Conservation (phyloP, 92 coral and sea anemone species). For the Pocillopora grandis region DNA sequence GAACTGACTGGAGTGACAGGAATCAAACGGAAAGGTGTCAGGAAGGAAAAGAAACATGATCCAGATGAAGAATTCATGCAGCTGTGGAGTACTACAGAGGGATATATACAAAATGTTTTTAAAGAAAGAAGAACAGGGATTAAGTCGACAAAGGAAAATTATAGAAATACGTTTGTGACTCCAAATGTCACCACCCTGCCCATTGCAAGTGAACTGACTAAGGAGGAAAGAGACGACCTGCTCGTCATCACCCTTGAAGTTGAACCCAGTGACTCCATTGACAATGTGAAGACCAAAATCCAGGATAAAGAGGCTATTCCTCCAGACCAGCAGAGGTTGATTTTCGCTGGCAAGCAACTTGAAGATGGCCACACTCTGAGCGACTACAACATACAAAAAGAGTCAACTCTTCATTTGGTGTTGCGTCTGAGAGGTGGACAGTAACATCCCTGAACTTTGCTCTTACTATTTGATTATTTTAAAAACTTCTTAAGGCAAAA, state of each 20-base stretch:
- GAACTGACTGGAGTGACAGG: constrained; percentile 22
- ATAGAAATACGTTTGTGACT: constrained; percentile 17
- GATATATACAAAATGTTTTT: constrained; percentile 46
- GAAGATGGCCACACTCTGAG: no score
- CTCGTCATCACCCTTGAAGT: constrained; percentile 7
- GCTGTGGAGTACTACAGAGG: constrained; percentile 74
- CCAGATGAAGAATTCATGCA: constrained; percentile 76
- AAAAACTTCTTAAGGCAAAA: no score
- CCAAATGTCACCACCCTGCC: constrained; percentile 51
- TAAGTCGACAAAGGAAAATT: constrained; percentile 19
- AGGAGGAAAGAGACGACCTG: constrained; percentile 34
- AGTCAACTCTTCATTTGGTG: constrained; percentile 52
- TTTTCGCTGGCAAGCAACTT: no score
- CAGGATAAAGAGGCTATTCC: no score
- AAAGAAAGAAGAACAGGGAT: constrained; percentile 47
- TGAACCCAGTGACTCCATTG: no score
- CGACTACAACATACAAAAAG: no score
- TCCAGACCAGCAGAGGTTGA: no score
- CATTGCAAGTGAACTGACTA: constrained; percentile 45
- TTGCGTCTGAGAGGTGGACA: constrained; percentile 62
- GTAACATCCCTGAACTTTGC: background rate
- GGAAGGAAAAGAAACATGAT: constrained; percentile 36
- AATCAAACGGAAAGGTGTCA: background rate
- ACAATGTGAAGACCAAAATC: no score
- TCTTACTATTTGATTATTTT: background rate